A percentile compares a stretch with the other conserved stretches of the same genome.
phyloP scores from a whole-genome alignment of 2,888 invertebrate genomes.

The Brassicogethes aeneus region DNA sequence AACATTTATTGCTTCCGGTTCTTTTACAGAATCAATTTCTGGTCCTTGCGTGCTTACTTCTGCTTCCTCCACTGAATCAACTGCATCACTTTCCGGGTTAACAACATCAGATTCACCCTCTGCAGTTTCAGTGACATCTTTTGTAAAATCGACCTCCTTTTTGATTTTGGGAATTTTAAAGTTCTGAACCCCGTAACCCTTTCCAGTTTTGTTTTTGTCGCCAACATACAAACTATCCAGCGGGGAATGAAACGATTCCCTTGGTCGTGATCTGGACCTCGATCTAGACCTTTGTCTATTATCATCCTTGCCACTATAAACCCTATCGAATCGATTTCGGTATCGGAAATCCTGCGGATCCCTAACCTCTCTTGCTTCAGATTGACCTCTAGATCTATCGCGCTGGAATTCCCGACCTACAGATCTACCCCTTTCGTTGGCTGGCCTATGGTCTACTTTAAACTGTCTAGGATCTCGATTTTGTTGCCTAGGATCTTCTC shows the following conservation, averaged over 20 bases:
- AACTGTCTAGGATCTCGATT: conserved; percentile 2
- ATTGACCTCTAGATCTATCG: not conserved
- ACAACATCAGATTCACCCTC: not conserved
- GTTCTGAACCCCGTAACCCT: conserved; percentile 43
- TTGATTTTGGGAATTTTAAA: conserved; percentile 48
- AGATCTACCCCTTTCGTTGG: conserved; percentile 3
- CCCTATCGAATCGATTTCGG: conserved; percentile 8
- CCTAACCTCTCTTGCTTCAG: not conserved
- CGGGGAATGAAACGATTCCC: conserved; percentile 40
- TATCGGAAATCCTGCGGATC: too few species aligned
- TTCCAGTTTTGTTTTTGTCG: conserved; percentile 38
- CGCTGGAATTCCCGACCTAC: conserved; percentile 4
- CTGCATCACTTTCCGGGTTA: conserved; percentile 9
- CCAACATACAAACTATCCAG: conserved; percentile 43
- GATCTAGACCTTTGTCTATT: conserved; percentile 11
- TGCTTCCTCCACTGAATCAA: conserved; percentile 5
- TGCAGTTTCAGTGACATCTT: not conserved
- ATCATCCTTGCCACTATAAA: not conserved
- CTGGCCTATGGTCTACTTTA: conserved; percentile 3
- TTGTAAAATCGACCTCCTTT: conserved; percentile 21
- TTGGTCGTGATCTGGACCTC: conserved; percentile 12
- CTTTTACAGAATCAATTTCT: too few species aligned
- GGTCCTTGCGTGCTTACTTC: conserved; percentile 5
- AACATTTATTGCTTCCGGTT: not conserved
- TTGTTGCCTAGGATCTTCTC: conserved; percentile 5